Percentiles rank a stretch among this genome's conserved stretches.
Conservation (phyloP, 1,140 invertebrate species). For the Schmidtea mediterranea region DNA sequence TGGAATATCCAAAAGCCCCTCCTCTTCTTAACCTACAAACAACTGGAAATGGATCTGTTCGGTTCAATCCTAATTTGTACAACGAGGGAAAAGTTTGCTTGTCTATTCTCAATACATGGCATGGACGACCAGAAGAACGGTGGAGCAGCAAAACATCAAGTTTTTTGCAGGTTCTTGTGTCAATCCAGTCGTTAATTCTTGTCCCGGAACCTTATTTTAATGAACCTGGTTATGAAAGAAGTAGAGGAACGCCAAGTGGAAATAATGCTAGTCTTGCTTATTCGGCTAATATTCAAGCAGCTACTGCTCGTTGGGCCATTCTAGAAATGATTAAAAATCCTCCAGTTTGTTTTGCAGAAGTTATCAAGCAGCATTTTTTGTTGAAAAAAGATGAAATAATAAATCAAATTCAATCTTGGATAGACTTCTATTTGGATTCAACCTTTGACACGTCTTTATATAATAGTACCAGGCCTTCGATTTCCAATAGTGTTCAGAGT, state of each 20-base stretch:
- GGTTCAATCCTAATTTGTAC: slow-evolving; percentile 89
- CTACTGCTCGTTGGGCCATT: slow-evolving; percentile 80
- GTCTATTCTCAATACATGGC: slow-evolving; percentile 83
- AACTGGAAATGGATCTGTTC: slow-evolving; percentile 62
- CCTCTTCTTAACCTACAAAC: slow-evolving; percentile 65
- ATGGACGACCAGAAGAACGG: slow-evolving; percentile 85
- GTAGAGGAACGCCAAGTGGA: slow-evolving; percentile 55
- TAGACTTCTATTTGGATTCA: not conserved
- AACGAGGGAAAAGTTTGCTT: slow-evolving; percentile 87
- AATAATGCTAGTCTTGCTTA: slow-evolving; percentile 58
- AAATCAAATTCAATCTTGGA: slow-evolving; percentile 7
- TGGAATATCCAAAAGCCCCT: slow-evolving; percentile 28
- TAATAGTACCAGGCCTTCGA: too few relatives aligned
- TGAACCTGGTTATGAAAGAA: slow-evolving; percentile 79
- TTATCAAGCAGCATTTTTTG: slow-evolving; percentile 7
- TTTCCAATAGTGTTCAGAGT: too few relatives aligned
- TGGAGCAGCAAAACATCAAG: slow-evolving; percentile 89
- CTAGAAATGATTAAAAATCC: slow-evolving; percentile 65
- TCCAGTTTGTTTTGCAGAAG: slow-evolving; percentile 55
- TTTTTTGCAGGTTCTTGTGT: slow-evolving; percentile 69
- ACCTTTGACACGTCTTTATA: not conserved
- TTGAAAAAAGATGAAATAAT: slow-evolving; percentile 8
- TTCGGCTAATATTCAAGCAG: slow-evolving; percentile 77
- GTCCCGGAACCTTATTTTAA: slow-evolving; percentile 91
- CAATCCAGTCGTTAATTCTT: slow-evolving; percentile 75